These are phyloP conservation scores for Sula dactylatra DNA, from an alignment of 2,113 vertebrate genomes.

Conservation along the genomic window DNA sequence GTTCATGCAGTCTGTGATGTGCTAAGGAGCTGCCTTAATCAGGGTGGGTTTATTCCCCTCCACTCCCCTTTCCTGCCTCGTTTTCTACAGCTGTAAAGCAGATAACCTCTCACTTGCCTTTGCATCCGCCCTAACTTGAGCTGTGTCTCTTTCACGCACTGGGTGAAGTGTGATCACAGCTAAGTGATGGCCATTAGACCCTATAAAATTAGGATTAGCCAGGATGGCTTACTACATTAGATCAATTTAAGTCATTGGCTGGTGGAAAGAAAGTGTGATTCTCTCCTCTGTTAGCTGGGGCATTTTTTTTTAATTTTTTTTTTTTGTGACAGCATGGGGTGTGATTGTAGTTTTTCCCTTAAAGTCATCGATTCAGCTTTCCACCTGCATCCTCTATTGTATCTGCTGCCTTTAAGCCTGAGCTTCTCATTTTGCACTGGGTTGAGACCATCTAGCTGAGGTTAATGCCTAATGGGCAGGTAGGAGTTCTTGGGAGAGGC, in stretches of 20 bases:
- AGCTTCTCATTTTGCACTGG: background rate
- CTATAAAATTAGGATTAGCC: slow-evolving; percentile 56
- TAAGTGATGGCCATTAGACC: slow-evolving; percentile 44
- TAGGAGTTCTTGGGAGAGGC: background rate
- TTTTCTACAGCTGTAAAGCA: slow-evolving; percentile 3
- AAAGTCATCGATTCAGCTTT: slow-evolving; percentile 1
- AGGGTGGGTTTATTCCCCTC: background rate
- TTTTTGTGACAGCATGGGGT: background rate
- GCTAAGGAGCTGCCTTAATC: background rate
- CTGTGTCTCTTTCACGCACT: slow-evolving; percentile 12
- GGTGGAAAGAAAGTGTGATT: background rate
- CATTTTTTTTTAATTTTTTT: background rate
- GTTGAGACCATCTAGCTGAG: background rate
- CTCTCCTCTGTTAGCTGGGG: slow-evolving; percentile 3
- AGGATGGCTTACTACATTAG: slow-evolving; percentile 32
- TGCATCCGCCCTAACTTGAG: background rate
- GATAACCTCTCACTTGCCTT: slow-evolving; percentile 20
- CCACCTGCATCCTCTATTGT: background rate
- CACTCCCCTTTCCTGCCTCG: background rate
- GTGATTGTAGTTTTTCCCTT: slow-evolving; percentile 2
- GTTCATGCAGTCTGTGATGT: background rate
- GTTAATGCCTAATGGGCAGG: background rate
- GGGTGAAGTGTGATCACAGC: slow-evolving; percentile 51
- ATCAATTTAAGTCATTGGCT: slow-evolving; percentile 53
- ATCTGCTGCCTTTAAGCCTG: background rate